These are phyloP conservation scores for Phenganax stokvisi DNA, from an alignment of 92 coral and sea anemone species.

Conservation along the genomic window DNA sequence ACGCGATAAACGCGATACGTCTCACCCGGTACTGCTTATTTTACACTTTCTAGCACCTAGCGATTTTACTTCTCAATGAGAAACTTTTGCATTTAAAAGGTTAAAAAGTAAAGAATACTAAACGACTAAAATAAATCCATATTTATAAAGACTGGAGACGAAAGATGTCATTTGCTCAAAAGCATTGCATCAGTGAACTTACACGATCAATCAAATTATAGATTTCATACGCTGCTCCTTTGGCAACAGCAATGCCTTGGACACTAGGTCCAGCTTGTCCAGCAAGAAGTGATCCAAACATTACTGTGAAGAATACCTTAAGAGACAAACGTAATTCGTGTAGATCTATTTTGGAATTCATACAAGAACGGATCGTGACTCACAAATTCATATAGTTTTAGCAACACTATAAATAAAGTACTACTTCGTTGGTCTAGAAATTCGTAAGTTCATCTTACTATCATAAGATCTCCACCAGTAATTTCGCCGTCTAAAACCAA, in stretches of 20 bases:
- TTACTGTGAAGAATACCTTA: conserved; percentile 26
- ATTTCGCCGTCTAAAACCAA: too few species aligned
- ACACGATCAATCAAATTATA: conserved; percentile 21
- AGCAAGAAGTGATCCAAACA: conserved; percentile 9
- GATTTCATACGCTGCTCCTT: conserved; percentile 4
- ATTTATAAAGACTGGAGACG: neutral
- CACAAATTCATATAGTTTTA: neutral
- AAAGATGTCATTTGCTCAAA: neutral
- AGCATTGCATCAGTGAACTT: neutral
- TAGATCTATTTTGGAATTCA: neutral
- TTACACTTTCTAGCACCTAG: too few species aligned
- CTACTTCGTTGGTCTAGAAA: too few species aligned
- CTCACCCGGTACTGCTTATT: too few species aligned
- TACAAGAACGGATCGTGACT: neutral
- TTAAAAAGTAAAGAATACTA: neutral
- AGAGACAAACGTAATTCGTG: neutral
- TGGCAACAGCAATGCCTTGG: conserved; percentile 20
- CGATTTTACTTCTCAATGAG: too few species aligned
- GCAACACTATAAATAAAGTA: neutral
- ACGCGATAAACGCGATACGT: too few species aligned
- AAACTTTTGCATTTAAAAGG: too few species aligned
- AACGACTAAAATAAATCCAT: neutral
- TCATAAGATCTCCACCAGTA: too few species aligned
- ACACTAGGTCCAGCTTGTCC: conserved; percentile 25
- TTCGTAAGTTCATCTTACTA: too few species aligned